Percentiles rank a stretch among this genome's conserved stretches.
Evolutionary conservation across 2,888 invertebrate genomes (phyloP).

Genomic region (Ormyrus pomaceus): DNA sequence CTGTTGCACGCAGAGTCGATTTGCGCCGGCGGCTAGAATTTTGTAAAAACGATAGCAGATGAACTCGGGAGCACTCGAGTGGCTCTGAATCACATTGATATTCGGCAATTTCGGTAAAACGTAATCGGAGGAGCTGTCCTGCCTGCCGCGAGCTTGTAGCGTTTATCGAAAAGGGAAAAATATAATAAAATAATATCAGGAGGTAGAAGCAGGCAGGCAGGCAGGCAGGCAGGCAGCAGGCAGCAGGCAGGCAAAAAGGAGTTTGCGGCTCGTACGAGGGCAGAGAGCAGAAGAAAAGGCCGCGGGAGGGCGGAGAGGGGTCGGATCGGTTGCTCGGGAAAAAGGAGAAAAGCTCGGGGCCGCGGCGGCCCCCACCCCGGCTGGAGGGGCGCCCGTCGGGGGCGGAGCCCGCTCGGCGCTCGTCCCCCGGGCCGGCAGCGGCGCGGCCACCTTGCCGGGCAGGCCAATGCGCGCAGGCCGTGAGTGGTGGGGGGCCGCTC

Average conservation of each 20-base stretch:
- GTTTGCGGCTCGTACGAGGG: constrained; percentile 73
- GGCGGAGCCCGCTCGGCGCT: constrained; percentile 42
- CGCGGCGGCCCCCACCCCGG: constrained; percentile 53
- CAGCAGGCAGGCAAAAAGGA: constrained; percentile 23
- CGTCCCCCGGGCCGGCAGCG: constrained; percentile 19
- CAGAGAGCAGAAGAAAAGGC: constrained; percentile 59
- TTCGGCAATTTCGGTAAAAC: not conserved
- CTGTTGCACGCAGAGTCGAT: constrained; percentile 65
- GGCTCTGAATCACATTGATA: not conserved
- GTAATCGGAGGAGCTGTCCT: constrained; percentile 33
- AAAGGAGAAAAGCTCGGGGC: constrained; percentile 56
- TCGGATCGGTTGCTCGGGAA: not conserved
- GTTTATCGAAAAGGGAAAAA: constrained; percentile 45
- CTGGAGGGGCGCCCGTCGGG: constrained; percentile 62
- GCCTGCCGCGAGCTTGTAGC: constrained; percentile 45
- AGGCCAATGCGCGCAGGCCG: constrained; percentile 68
- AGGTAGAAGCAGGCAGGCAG: not conserved
- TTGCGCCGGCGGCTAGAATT: constrained; percentile 36
- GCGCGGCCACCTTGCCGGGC: constrained; percentile 73
- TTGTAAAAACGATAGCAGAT: not conserved
- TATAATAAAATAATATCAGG: constrained; percentile 46
- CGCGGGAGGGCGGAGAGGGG: not conserved
- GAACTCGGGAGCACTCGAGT: not conserved
- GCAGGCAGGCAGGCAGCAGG: too few species aligned
- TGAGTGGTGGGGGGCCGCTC: constrained; percentile 20